These are phyloP conservation scores for Mayetiola destructor DNA, from an alignment of 2,888 invertebrate species.

Conservation along the genomic window DNA sequence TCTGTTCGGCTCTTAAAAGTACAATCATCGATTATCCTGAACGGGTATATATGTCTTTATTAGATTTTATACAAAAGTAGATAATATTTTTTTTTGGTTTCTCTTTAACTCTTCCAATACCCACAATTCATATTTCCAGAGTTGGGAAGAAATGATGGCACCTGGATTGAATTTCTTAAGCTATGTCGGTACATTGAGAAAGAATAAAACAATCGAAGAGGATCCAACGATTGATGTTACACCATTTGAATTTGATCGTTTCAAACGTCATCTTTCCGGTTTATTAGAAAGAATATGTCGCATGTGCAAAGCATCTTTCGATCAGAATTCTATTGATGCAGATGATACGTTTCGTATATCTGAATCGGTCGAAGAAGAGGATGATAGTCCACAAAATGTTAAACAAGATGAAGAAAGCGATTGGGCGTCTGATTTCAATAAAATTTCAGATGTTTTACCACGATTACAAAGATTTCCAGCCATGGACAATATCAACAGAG, in stretches of 20 bases:
- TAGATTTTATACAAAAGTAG: not conserved
- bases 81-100: not conserved
- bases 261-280: conserved; percentile 29
- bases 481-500: too few relatives aligned
- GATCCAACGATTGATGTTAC: conserved; percentile 19
- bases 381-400: not conserved
- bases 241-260: conserved; percentile 29
- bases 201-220: conserved; percentile 20
- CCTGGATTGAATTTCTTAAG: conserved; percentile 33
- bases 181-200: conserved; percentile 30
- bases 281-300: conserved; percentile 31
- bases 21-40: conserved; percentile 34
- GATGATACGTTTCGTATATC: not conserved
- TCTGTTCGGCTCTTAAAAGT: conserved; percentile 26
- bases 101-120: not conserved
- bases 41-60: conserved; percentile 22
- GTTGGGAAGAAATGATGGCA: conserved; percentile 33
- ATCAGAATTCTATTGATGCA: conserved; percentile 20
- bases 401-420: conserved; percentile 4
- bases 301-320: too few relatives aligned
- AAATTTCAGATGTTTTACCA: not conserved
- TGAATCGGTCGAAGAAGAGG: not conserved
- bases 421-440: not conserved
- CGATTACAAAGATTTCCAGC: conserved; percentile 6
- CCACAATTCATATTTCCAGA: conserved; percentile 22